Evolutionary conservation across 1,140 invertebrate species (phyloP), one percentile per base, ranked within the genome.

Genomic region (Phthorimaea operculella): DNA sequence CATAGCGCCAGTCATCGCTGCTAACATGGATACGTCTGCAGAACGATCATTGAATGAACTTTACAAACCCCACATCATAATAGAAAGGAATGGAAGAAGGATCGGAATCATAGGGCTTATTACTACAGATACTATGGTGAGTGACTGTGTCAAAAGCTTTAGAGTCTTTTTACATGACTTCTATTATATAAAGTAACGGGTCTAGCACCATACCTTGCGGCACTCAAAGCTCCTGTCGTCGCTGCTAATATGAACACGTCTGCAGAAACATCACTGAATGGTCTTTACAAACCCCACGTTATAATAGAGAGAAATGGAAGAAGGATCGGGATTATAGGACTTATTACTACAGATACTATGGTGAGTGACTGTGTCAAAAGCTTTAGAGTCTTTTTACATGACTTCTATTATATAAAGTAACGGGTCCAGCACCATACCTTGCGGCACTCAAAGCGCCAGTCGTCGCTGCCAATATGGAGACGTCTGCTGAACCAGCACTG

Each of bases 71-170:
- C 91, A 90, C 51, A 84, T 88, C 1, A 79, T 92, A 1, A 67
- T 90, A 72, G 78, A 89, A 70, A 83, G 87, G 28, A 86, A 86
- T 16, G 92, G 90, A 10, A 86, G 86, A 57, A 90, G 89, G 68
- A 92, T 97, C 56, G 95, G 94, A 0, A 87, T 97, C 3, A 92
- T 97, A 51, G 95, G 95, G 6, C 92, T 94, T 52, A 89, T 92
- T 8, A 89, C 92, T 11, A 84, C 66, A 12, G 70, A 72, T 47
- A 81, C 81, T 21, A 59, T 61, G 59, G 81, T 84, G 53, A 63
- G 45, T 47, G 49, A n/a, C 2, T 14, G 6, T 49, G 47, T 51
- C 50, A 8, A 51, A 51, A 9, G 9, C 59, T n/a, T n/a, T n/a
- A n/a, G n/a, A n/a, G n/a, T n/a, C n/a, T n/a, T n/a, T n/a, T n/a